Evolutionary conservation across 2,888 invertebrate species (phyloP).

Genomic region (Trimorus sp.): DNA sequence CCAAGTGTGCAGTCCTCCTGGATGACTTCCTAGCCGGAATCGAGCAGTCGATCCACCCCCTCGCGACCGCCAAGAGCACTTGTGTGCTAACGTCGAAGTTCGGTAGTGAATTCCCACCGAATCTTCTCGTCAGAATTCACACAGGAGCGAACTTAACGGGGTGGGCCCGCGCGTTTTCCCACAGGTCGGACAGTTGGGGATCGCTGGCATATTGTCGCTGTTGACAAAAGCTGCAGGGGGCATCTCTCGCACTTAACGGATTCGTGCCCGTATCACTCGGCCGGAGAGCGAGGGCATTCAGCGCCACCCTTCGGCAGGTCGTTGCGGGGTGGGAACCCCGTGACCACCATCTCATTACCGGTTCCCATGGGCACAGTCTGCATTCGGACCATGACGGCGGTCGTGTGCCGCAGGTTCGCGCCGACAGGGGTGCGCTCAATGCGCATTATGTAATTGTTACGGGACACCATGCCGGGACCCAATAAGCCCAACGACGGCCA

Average conservation of each 20-base stretch:
- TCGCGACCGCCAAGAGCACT: background rate
- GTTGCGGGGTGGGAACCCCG: conserved; percentile 76
- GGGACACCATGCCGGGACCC: conserved; percentile 68
- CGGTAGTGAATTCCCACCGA: conserved; percentile 6
- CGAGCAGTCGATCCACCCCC: background rate
- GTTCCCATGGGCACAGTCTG: conserved; percentile 79
- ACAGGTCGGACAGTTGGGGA: conserved; percentile 75
- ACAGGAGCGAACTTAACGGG: conserved; percentile 50
- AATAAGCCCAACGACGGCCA: conserved; percentile 43
- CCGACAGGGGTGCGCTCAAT: conserved; percentile 75
- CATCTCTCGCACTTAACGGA: conserved; percentile 65
- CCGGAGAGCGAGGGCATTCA: conserved; percentile 49
- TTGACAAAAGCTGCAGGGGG: conserved; percentile 80
- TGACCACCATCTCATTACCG: conserved; percentile 81
- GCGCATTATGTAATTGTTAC: conserved; percentile 79
- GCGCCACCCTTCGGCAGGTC: conserved; percentile 42
- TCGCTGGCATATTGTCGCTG: conserved; percentile 80
- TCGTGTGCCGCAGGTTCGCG: conserved; percentile 66
- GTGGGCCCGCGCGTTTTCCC: conserved; percentile 73
- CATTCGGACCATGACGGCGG: conserved; percentile 67
- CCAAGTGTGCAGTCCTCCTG: no score
- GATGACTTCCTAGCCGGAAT: no score
- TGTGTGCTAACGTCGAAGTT: no score
- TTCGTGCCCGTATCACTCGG: conserved; percentile 65
- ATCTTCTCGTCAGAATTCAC: conserved; percentile 34